A percentile compares a stretch with the other conserved stretches of the same genome.
Evolutionary conservation across 2,797 vertebrate genomes (phyloP).

Genomic region (Pseudopleuronectes americanus): DNA sequence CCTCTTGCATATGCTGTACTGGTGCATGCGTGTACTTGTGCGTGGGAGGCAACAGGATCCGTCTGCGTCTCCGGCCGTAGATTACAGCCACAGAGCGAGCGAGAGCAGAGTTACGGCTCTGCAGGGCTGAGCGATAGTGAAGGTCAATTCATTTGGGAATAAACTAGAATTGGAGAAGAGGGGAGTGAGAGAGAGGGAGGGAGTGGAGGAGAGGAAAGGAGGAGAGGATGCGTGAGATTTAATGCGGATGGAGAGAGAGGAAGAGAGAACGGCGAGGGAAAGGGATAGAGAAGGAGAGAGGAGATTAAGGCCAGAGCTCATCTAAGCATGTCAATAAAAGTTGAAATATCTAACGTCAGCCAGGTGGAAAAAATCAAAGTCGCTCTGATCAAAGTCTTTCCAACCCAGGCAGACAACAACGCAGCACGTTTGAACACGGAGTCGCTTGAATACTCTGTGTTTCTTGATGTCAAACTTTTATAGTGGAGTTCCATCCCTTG

Average conservation of each 20-base stretch:
- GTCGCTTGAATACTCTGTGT: constrained; percentile 41
- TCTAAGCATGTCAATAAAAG: constrained; percentile 68
- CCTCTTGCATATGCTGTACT: constrained; percentile 17
- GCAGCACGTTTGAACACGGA: constrained; percentile 43
- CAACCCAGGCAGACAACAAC: constrained; percentile 50
- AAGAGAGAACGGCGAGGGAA: constrained; percentile 42
- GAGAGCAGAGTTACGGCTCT: constrained; percentile 69
- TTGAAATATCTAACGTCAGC: constrained; percentile 63
- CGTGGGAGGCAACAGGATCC: constrained; percentile 70
- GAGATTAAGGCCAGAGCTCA: constrained; percentile 69
- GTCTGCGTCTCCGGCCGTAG: constrained; percentile 64
- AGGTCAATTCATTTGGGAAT: constrained; percentile 74
- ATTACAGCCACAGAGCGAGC: constrained; percentile 73
- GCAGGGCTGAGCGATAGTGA: constrained; percentile 63
- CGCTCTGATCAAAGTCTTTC: constrained; percentile 68
- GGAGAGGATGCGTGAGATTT: too few species aligned
- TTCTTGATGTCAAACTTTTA: constrained; percentile 70
- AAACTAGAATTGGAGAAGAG: constrained; percentile 42
- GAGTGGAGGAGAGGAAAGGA: constrained; percentile 32
- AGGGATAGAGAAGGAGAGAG: constrained; percentile 38
- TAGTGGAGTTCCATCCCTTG: constrained; percentile 67
- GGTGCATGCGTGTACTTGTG: constrained; percentile 31
- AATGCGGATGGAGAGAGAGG: too few species aligned
- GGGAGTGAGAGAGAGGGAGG: not conserved
- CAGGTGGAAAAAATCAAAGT: constrained; percentile 69